Conservation (phyloP, 2,113 vertebrate species). For the Herpetotheres cachinnans region DNA sequence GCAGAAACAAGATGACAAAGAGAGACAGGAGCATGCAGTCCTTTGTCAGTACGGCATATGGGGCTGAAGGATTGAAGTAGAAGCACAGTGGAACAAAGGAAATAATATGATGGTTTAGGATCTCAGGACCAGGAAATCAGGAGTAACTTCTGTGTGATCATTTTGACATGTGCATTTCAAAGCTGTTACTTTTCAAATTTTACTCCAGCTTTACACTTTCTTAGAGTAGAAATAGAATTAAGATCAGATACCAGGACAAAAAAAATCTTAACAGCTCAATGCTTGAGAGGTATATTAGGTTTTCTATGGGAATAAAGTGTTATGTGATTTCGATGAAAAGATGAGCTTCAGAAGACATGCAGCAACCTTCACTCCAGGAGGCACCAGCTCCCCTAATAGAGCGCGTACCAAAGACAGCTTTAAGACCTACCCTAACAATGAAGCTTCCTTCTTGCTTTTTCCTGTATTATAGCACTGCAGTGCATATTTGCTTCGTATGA, state of each 20-base stretch:
- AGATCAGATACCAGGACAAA: neutral
- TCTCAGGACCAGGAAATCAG: neutral
- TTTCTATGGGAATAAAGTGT: neutral
- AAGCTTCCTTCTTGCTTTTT: neutral
- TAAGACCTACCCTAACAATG: neutral
- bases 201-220: neutral
- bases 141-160: neutral
- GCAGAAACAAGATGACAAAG: neutral
- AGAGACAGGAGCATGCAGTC: neutral
- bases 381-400: fast-evolving
- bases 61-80: neutral
- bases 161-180: neutral
- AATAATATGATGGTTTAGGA: neutral
- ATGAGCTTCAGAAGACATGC: neutral
- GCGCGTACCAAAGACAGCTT: fast-evolving
- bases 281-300: neutral
- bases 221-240: neutral
- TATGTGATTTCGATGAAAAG: neutral
- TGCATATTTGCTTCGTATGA: neutral
- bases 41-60: neutral
- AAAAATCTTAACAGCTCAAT: neutral
- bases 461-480: neutral
- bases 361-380: neutral
- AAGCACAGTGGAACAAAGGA: neutral
- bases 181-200: neutral